Base-by-base conservation (phyloP, 2,113 vertebrate species). In the Cichladusa arquata region DNA sequence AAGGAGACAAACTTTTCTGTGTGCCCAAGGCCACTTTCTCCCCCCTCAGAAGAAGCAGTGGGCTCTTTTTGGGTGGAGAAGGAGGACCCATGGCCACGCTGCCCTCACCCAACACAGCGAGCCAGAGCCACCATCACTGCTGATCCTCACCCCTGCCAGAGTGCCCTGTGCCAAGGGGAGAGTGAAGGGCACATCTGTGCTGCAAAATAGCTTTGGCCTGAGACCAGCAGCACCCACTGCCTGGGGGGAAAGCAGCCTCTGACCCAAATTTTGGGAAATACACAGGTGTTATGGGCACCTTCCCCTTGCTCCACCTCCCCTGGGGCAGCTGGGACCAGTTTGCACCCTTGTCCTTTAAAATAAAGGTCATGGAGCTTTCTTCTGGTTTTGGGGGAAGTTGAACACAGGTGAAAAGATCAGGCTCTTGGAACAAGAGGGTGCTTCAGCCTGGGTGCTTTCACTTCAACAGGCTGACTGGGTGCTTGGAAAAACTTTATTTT, bases 31-130 rank as follows among this genome's bases (percentile, higher is more conserved):
- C 78, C 40, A 29, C 53, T 57, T 53, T 50, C 28, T 65, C 17
- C 33, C 7, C 14, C 20, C 12, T 4, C 18, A 82, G 76, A 23
- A 36, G n/a, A 86, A 83, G 54, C 2, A 36, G 15, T 19, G 61
- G 50, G 28, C 13, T 88, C 20, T 0, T 0, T 83, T 60, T 7
- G 1, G 19, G 50, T 36, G 40, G 22, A 31, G 45, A 65, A 57
- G 5, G 6, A 5, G 12, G 12, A 1, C 1, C 13, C 13, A 11
- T 4, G 28, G 7, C 26, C 50, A 15, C 2, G 1, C 25, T 81
- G 48, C n/a, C 48, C 48, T 56, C 0, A 0, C n/a, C 51, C 33
- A 20, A 4, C 0, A 0, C 28, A 45, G 56, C 0, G 2, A 53
- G 13, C 34, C 1, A 0, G 66, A 67, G 58, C 44, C 67, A 47